Conservation (phyloP, 2,113 vertebrate species). For the Camelus bactrianus region DNA sequence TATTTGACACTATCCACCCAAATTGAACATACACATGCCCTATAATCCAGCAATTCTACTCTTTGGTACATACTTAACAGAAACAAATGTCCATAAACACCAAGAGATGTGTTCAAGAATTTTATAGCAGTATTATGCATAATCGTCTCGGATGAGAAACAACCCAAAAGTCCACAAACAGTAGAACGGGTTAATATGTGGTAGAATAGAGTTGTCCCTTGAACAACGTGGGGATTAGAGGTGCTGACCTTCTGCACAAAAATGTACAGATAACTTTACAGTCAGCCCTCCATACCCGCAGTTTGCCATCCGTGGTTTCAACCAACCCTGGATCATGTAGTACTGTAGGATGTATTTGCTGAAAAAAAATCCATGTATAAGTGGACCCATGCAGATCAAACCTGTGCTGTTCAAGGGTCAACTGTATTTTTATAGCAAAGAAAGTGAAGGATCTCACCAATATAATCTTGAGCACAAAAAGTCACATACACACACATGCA, state of each 20-base stretch:
- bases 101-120: not conserved
- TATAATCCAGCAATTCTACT: not conserved
- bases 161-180: not conserved
- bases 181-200: not conserved
- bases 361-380: not conserved
- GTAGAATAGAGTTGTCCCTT: not conserved
- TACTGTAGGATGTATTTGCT: not conserved
- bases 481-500: not conserved
- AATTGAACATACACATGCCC: not conserved
- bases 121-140: constrained; percentile 20
- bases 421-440: constrained; percentile 23
- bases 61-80: not conserved
- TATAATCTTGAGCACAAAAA: not conserved
- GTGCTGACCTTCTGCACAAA: not conserved
- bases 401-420: not conserved
- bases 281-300: not conserved
- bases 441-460: not conserved
- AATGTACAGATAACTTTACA: not conserved
- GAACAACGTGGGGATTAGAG: not conserved
- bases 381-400: not conserved
- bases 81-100: not conserved
- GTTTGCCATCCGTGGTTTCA: not conserved
- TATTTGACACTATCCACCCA: not conserved
- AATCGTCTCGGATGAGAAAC: not conserved
- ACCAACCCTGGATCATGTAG: not conserved